Percentiles rank a stretch among this genome's conserved stretches.
These are phyloP conservation scores for Cotesia typhae DNA, from an alignment of 1,140 invertebrate genomes.

Conservation along the genomic window DNA sequence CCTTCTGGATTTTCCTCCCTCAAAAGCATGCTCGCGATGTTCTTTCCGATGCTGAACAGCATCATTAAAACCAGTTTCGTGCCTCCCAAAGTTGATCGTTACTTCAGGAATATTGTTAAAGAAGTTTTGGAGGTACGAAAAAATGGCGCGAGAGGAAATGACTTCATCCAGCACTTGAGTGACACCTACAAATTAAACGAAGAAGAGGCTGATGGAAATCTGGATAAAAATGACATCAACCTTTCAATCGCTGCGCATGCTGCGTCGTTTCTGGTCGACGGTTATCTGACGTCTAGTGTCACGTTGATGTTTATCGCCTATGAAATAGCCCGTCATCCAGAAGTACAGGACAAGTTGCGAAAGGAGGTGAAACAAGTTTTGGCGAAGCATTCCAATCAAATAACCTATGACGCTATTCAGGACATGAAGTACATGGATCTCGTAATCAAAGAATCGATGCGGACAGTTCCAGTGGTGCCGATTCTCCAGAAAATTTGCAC, in stretches of 20 bases:
- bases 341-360: slow-evolving; percentile 63
- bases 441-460: slow-evolving; percentile 63
- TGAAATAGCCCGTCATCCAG: slow-evolving; percentile 57
- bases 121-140: slow-evolving; percentile 27
- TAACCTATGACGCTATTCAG: slow-evolving; percentile 69
- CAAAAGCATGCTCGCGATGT: slow-evolving; percentile 11
- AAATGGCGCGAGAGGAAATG: slow-evolving; percentile 36
- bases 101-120: slow-evolving; percentile 33
- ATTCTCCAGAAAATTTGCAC: slow-evolving; percentile 50
- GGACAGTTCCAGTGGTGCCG: slow-evolving; percentile 52
- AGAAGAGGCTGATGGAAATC: slow-evolving; percentile 33
- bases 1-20: not conserved
- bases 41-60: slow-evolving; percentile 1
- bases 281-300: slow-evolving; percentile 66
- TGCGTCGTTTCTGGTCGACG: slow-evolving; percentile 55
- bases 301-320: slow-evolving; percentile 48
- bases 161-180: slow-evolving; percentile 47
- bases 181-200: slow-evolving; percentile 34
- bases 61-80: slow-evolving; percentile 26
- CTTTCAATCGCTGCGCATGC: slow-evolving; percentile 40
- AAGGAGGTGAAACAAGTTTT: slow-evolving; percentile 63
- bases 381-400: slow-evolving; percentile 61
- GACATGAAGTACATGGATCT: slow-evolving; percentile 69
- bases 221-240: no score
- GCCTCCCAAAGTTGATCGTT: slow-evolving; percentile 20